A percentile compares a stretch with the other conserved stretches of the same genome.
phyloP scores from a whole-genome alignment of 2,888 invertebrate species.

The Zelleria hepariella region DNA sequence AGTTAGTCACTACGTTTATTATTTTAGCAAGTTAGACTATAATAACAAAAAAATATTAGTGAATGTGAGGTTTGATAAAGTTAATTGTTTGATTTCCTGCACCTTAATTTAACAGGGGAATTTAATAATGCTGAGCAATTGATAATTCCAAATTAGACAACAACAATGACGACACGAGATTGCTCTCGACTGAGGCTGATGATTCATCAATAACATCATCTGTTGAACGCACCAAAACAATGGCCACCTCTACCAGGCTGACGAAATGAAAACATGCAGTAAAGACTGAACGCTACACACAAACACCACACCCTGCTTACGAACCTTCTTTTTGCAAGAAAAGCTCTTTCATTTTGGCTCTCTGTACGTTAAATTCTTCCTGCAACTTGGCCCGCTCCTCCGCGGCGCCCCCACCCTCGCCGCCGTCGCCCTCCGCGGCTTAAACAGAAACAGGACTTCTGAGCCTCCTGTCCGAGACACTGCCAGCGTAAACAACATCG shows the following conservation, averaged over 20 bases:
- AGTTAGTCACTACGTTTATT: neutral
- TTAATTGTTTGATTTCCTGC: neutral
- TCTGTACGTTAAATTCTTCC: constrained; percentile 90
- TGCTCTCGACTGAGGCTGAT: neutral
- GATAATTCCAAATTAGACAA: too few relatives aligned
- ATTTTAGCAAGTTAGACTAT: neutral
- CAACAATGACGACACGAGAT: neutral
- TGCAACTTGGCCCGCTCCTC: constrained; percentile 72
- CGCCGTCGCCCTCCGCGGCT: constrained; percentile 31
- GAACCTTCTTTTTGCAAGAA: constrained; percentile 95
- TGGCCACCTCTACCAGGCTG: neutral
- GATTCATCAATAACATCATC: neutral
- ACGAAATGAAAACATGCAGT: neutral
- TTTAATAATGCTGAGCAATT: neutral
- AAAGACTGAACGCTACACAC: constrained; percentile 8
- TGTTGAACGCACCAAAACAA: neutral
- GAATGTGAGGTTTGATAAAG: too few relatives aligned
- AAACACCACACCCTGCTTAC: constrained; percentile 18
- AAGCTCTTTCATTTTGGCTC: constrained; percentile 93
- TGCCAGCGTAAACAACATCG: neutral
- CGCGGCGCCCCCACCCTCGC: constrained; percentile 33
- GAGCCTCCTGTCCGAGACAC: constrained; percentile 32
- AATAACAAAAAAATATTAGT: too few relatives aligned
- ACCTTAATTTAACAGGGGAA: neutral
- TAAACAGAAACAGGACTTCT: constrained; percentile 55